Conservation (phyloP, 2,888 invertebrate genomes). For the Glyphotaelius pellucidus region DNA sequence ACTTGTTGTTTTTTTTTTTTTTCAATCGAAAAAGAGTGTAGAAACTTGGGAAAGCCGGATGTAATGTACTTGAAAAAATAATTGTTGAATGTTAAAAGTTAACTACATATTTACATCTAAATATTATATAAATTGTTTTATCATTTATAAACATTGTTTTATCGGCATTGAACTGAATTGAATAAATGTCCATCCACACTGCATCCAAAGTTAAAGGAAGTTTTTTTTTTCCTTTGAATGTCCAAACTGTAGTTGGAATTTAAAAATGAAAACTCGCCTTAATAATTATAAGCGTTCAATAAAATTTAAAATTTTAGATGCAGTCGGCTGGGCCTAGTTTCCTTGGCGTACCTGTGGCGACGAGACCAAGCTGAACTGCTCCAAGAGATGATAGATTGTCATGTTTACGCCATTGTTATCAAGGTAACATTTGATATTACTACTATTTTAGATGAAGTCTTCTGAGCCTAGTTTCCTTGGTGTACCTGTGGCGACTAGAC, state of each 20-base stretch:
- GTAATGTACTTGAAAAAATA: background rate
- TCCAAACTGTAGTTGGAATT: too few species aligned
- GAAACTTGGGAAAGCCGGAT: background rate
- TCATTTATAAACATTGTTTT: too few species aligned
- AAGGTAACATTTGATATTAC: conserved; percentile 81
- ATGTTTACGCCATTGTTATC: conserved; percentile 95
- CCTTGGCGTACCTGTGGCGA: conserved; percentile 97
- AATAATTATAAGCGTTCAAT: background rate
- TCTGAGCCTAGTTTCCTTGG: conserved; percentile 91
- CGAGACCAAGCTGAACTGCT: conserved; percentile 95
- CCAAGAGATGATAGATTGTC: conserved; percentile 96
- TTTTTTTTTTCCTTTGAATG: too few species aligned
- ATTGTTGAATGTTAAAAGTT: background rate
- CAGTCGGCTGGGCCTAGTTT: conserved; percentile 90
- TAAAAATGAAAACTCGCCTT: too few species aligned
- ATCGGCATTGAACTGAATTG: too few species aligned
- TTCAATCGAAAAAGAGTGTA: background rate
- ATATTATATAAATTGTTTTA: too few species aligned
- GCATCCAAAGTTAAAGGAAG: too few species aligned
- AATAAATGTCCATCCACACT: too few species aligned
- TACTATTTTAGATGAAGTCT: conserved; percentile 85
- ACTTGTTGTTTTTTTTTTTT: background rate
- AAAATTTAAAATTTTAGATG: conserved; percentile 80
- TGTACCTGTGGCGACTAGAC: conserved; percentile 97
- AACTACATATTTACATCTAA: too few species aligned